Conservation (phyloP, 1,140 invertebrate species). For the Brachionus paranguensis region DNA sequence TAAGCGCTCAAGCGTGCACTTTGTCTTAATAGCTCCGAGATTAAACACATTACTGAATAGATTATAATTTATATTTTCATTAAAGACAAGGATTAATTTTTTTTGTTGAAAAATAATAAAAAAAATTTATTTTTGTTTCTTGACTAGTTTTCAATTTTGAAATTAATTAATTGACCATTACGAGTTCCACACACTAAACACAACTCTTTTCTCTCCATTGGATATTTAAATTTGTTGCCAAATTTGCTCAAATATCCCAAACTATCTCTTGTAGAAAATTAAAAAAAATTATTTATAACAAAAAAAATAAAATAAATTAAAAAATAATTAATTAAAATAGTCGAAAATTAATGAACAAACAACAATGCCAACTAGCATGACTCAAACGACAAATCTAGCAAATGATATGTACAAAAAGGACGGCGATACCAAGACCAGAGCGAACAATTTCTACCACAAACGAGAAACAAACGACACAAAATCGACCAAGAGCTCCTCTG, state of each 20-base stretch:
- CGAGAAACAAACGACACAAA: not conserved
- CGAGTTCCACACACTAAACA: not conserved
- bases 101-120: not conserved
- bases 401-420: slow-evolving; percentile 20
- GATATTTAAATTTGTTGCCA: not conserved
- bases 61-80: not conserved
- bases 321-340: not conserved
- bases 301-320: not conserved
- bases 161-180: slow-evolving; percentile 36
- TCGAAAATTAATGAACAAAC: slow-evolving; percentile 20
- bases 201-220: not conserved
- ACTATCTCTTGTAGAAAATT: not conserved
- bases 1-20: not conserved
- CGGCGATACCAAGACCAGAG: not conserved
- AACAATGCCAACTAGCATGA: slow-evolving; percentile 22
- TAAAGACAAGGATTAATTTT: not conserved
- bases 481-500: not conserved
- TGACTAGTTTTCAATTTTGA: not conserved
- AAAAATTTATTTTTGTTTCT: not conserved
- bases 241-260: not conserved
- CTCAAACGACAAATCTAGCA: not conserved
- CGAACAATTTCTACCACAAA: not conserved
- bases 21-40: not conserved
- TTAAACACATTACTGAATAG: slow-evolving; percentile 21
- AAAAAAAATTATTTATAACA: not conserved